Evolutionary conservation across 2,113 vertebrate genomes (phyloP).

Genomic region (Elanoides forficatus): DNA sequence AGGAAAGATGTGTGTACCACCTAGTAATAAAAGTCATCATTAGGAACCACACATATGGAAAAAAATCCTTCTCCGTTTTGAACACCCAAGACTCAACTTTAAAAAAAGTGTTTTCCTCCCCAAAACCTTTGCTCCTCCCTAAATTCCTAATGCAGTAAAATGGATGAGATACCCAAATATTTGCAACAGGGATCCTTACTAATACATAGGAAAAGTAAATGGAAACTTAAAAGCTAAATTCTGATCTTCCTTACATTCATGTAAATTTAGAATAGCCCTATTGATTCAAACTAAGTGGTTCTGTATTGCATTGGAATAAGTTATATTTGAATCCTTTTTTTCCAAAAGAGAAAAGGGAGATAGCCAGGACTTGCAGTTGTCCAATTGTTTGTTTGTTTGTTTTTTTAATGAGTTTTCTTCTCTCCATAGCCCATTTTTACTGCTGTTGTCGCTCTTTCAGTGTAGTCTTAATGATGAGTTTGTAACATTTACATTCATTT

Average conservation of each 20-base stretch:
- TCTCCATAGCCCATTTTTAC: not conserved
- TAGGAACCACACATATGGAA: not conserved
- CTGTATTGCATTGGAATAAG: not conserved
- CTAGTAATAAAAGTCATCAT: not conserved
- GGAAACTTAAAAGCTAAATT: not conserved
- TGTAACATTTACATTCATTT: not conserved
- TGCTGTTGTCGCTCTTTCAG: not conserved
- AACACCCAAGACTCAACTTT: not conserved
- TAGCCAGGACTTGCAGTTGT: not conserved
- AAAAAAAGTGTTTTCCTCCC: not conserved
- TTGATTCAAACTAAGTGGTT: not conserved
- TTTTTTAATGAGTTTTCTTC: not conserved
- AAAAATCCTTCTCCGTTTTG: not conserved
- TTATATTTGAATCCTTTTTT: not conserved
- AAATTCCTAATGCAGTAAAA: not conserved
- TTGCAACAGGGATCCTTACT: not conserved
- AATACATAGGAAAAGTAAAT: not conserved
- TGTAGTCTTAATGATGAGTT: not conserved
- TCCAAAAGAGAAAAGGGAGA: not conserved
- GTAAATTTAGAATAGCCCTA: not conserved
- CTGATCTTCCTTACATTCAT: not conserved
- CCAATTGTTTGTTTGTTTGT: not conserved
- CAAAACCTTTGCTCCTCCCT: not conserved
- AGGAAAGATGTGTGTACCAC: not conserved
- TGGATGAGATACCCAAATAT: not conserved